Conservation (phyloP, 2,888 invertebrate species). For the Zonitis immaculata region DNA sequence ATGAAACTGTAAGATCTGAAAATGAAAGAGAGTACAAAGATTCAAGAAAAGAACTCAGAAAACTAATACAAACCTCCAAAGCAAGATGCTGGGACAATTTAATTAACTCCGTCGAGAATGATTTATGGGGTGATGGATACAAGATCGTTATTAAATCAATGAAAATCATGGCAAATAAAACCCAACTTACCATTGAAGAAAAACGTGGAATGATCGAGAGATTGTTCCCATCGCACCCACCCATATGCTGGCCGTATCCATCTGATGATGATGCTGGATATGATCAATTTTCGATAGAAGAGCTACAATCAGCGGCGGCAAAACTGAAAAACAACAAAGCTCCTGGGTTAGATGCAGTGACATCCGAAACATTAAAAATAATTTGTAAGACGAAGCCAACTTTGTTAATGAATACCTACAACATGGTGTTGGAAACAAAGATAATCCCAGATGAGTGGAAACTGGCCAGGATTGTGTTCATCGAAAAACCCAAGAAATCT, state of each 20-base stretch:
- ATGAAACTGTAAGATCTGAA: neutral
- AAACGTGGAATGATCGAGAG: constrained; percentile 6
- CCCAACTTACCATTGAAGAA: constrained; percentile 3
- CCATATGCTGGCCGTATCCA: neutral
- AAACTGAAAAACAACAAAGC: constrained; percentile 4
- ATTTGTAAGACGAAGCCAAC: neutral
- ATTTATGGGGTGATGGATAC: constrained; percentile 19
- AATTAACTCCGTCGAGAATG: constrained; percentile 7
- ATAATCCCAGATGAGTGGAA: constrained; percentile 9
- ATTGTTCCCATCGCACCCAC: constrained; percentile 13
- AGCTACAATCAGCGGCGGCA: neutral
- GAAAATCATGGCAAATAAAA: constrained; percentile 9
- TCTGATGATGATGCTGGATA: constrained; percentile 3
- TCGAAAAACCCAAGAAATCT: constrained; percentile 5
- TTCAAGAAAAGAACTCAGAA: constrained; percentile 6
- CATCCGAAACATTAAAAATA: constrained; percentile 6
- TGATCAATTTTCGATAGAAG: constrained; percentile 4
- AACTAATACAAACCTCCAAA: constrained; percentile 8
- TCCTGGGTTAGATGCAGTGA: constrained; percentile 1
- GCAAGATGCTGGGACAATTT: constrained; percentile 12
- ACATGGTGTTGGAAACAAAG: neutral
- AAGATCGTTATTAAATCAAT: constrained; percentile 13
- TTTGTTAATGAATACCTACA: constrained; percentile 7
- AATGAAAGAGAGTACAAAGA: neutral
- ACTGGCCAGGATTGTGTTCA: constrained; percentile 2